These are phyloP conservation scores for Paratrypauchen microcephalus DNA, from an alignment of 2,797 vertebrate genomes.

Conservation along the genomic window DNA sequence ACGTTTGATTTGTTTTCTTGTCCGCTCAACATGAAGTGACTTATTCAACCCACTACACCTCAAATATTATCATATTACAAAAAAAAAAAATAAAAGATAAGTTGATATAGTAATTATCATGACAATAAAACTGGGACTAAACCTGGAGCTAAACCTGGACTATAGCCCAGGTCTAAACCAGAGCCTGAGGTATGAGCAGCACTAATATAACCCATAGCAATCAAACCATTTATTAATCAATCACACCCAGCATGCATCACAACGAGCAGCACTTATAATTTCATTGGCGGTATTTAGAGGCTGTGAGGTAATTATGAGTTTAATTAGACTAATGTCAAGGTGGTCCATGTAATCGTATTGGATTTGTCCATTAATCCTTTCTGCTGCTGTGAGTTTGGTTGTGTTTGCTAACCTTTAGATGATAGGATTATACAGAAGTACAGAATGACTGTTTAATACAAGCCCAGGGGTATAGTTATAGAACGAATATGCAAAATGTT, in stretches of 20 bases:
- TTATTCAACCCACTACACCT: too few species aligned
- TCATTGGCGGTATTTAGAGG: conserved; percentile 23
- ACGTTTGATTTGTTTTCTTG: too few species aligned
- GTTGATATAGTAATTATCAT: too few species aligned
- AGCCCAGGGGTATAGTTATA: not conserved
- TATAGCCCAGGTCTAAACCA: too few species aligned
- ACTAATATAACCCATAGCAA: not conserved
- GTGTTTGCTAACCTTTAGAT: conserved; percentile 4
- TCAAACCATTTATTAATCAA: not conserved
- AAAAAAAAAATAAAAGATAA: too few species aligned
- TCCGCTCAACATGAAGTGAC: too few species aligned
- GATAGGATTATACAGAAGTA: not conserved
- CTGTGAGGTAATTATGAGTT: conserved; percentile 36
- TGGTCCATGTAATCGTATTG: conserved; percentile 42
- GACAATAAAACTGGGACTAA: too few species aligned
- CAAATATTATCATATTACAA: too few species aligned
- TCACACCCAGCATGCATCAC: not conserved
- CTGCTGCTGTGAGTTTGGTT: conserved; percentile 36
- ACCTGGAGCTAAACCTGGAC: too few species aligned
- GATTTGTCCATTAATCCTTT: conserved; percentile 46
- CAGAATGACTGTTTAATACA: not conserved
- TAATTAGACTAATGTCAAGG: conserved; percentile 47
- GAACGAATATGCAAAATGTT: not conserved
- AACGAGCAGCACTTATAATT: not conserved
- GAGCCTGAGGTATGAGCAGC: not conserved